Percentiles rank a stretch among this genome's conserved stretches.
phyloP scores from a whole-genome alignment of 2,888 invertebrate species.

The Rapana venosa region DNA sequence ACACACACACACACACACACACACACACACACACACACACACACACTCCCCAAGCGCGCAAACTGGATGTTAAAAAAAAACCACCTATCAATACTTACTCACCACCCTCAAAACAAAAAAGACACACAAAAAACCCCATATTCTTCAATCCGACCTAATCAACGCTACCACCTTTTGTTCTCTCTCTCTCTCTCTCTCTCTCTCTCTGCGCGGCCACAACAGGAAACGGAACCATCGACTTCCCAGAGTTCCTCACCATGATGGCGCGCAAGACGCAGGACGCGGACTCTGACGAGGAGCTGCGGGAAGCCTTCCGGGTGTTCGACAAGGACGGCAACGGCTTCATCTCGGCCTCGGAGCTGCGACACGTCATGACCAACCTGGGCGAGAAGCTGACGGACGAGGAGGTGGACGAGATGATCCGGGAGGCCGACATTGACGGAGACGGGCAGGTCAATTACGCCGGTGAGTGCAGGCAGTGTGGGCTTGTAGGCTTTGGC shows the following conservation, averaged over 20 bases:
- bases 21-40: not conserved
- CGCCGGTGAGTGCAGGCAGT: slow-evolving; percentile 29
- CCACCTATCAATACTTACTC: too few relatives aligned
- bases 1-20: slow-evolving; percentile 10
- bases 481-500: not conserved
- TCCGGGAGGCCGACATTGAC: slow-evolving; percentile 44
- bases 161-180: too few relatives aligned
- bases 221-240: slow-evolving; percentile 50
- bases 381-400: slow-evolving; percentile 45
- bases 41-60: not conserved
- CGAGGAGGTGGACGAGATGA: slow-evolving; percentile 45
- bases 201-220: not conserved
- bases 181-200: too few relatives aligned
- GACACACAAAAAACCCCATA: too few relatives aligned
- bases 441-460: slow-evolving; percentile 45
- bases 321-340: slow-evolving; percentile 50
- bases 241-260: slow-evolving; percentile 51
- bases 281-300: slow-evolving; percentile 46
- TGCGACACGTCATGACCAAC: slow-evolving; percentile 43
- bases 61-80: not conserved
- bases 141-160: too few relatives aligned
- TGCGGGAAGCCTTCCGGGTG: slow-evolving; percentile 48
- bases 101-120: too few relatives aligned
- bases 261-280: slow-evolving; percentile 47
- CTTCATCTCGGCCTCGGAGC: slow-evolving; percentile 42